Evolutionary conservation across 2,113 vertebrate species (phyloP).

Genomic region (Rhynchomys soricoides): DNA sequence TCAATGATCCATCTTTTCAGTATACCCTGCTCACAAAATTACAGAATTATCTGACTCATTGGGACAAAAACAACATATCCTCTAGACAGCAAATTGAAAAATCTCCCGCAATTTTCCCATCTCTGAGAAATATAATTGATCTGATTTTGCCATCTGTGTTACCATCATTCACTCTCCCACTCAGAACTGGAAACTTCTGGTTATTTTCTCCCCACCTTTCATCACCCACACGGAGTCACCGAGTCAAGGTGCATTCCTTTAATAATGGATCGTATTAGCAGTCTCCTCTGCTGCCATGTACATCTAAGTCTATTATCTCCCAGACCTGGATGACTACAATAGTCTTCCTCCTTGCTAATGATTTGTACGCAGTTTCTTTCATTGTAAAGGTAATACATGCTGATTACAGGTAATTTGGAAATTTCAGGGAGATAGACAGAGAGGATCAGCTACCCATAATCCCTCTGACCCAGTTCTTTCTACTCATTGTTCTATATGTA

Average conservation of each 20-base stretch:
- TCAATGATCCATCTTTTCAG: conserved; percentile 50
- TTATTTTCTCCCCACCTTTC: conserved; percentile 56
- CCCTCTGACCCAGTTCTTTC: conserved; percentile 19
- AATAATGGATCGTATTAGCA: conserved; percentile 58
- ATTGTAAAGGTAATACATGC: conserved; percentile 55
- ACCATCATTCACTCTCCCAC: conserved; percentile 54
- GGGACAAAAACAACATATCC: conserved; percentile 50
- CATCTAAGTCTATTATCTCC: conserved; percentile 61
- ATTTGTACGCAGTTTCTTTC: conserved; percentile 47
- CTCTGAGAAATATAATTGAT: conserved; percentile 73
- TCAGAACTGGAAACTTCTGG: conserved; percentile 41
- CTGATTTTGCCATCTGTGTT: conserved; percentile 63
- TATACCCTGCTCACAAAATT: conserved; percentile 50
- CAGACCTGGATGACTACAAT: conserved; percentile 34
- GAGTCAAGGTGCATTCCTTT: conserved; percentile 55
- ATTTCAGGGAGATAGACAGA: conserved; percentile 45
- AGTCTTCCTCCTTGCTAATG: conserved; percentile 52
- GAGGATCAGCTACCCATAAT: conserved; percentile 41
- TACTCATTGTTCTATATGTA: conserved; percentile 4
- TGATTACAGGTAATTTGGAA: conserved; percentile 57
- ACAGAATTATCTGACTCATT: conserved; percentile 71
- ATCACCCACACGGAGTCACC: conserved; percentile 53
- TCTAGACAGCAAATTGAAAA: conserved; percentile 70
- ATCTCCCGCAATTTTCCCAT: conserved; percentile 60
- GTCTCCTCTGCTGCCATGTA: neutral